A percentile compares a stretch with the other conserved stretches of the same genome.
These are phyloP conservation scores for Lepidurus arcticus DNA, from an alignment of 1,140 invertebrate species.

Conservation along the genomic window DNA sequence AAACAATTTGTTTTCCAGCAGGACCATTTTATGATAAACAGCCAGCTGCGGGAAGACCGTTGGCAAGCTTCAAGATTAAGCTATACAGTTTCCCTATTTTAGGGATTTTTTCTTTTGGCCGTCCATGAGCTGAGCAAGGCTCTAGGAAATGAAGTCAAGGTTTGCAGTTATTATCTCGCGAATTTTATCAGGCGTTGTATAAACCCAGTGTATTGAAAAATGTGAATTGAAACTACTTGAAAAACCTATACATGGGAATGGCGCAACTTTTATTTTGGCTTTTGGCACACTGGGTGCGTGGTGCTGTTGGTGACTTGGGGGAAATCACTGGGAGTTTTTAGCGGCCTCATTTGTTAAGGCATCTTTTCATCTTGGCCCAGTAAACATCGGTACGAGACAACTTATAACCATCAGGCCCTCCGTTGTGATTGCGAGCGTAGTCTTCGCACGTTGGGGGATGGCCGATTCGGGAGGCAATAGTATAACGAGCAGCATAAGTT, in stretches of 20 bases:
- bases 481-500: conserved; percentile 10
- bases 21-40: too few relatives aligned
- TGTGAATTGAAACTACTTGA: not conserved
- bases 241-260: not conserved
- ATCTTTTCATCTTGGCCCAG: conserved; percentile 15
- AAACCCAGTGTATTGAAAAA: not conserved
- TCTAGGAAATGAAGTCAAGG: not conserved
- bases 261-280: not conserved
- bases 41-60: too few relatives aligned
- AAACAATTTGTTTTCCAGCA: too few relatives aligned
- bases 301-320: not conserved
- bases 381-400: not conserved
- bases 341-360: not conserved
- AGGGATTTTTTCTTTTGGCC: not conserved
- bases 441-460: conserved; percentile 23
- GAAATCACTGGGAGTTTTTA: not conserved
- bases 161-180: not conserved
- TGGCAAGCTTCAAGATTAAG: too few relatives aligned
- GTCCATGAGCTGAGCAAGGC: not conserved
- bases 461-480: not conserved
- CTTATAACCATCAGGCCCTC: not conserved
- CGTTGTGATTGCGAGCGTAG: conserved; percentile 24
- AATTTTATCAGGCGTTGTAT: not conserved
- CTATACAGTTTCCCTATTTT: not conserved
- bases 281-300: not conserved